A percentile compares a stretch with the other conserved stretches of the same genome.
These are phyloP conservation scores for Limnephilus rhombicus DNA, from an alignment of 2,888 invertebrate genomes.

Conservation along the genomic window DNA sequence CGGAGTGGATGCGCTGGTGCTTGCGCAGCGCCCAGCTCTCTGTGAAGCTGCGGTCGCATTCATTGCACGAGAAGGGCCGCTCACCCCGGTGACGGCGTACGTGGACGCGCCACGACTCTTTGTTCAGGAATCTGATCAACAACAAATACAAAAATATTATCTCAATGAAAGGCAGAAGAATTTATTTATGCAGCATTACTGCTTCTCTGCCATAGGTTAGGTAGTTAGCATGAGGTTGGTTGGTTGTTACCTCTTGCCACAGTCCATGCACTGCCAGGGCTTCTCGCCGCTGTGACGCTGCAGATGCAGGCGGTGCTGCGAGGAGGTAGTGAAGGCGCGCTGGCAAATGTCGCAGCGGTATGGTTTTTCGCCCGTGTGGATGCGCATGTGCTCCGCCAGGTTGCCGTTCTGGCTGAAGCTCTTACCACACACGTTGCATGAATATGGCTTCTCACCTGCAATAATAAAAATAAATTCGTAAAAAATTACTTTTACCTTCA, in stretches of 20 bases:
- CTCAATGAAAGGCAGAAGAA: conserved; percentile 83
- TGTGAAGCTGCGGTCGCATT: conserved; percentile 80
- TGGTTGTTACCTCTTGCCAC: conserved; percentile 66
- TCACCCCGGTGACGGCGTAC: conserved; percentile 82
- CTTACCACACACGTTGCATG: conserved; percentile 84
- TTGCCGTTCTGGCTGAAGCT: conserved; percentile 88
- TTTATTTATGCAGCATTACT: conserved; percentile 83
- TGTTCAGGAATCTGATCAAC: conserved; percentile 71
- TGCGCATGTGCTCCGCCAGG: conserved; percentile 85
- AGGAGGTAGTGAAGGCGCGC: conserved; percentile 85
- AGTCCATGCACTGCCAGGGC: conserved; percentile 76
- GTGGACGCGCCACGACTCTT: conserved; percentile 82
- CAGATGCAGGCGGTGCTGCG: conserved; percentile 83
- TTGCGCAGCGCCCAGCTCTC: conserved; percentile 82
- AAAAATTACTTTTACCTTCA: not conserved
- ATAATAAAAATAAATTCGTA: conserved; percentile 50
- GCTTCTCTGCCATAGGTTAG: conserved; percentile 81
- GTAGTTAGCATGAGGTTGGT: too few relatives aligned
- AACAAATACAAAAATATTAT: not conserved
- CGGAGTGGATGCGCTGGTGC: conserved; percentile 82
- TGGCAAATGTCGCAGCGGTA: conserved; percentile 83
- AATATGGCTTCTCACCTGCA: conserved; percentile 80
- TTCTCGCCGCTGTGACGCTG: conserved; percentile 80
- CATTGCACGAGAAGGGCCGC: conserved; percentile 80
- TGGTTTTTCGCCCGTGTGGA: conserved; percentile 88